These are phyloP conservation scores for Periparus ater DNA, from an alignment of 2,797 vertebrate species.

Conservation along the genomic window DNA sequence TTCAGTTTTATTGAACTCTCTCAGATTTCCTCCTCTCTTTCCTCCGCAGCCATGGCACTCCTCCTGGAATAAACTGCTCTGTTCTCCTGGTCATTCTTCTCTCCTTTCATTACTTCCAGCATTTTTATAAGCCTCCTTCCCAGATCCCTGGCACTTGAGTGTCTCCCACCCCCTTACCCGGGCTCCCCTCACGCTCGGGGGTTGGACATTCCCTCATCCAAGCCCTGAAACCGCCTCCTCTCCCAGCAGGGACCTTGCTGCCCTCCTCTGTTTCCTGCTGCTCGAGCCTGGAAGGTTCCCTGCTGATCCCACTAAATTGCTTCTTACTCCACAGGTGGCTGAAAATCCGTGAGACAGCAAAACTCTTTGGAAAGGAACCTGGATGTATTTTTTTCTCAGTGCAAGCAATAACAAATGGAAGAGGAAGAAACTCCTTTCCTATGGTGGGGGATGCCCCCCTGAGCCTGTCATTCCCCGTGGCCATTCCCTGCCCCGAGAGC, in stretches of 20 bases:
- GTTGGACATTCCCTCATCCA: not conserved
- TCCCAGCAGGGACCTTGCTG: not conserved
- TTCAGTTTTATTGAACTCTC: slow-evolving; percentile 33
- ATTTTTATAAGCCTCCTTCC: slow-evolving; percentile 4
- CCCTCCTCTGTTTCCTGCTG: slow-evolving; percentile 31
- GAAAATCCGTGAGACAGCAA: not conserved
- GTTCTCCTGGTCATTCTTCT: slow-evolving; percentile 26
- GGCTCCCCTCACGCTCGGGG: rapidly evolving
- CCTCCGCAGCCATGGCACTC: not conserved
- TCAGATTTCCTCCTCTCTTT: slow-evolving; percentile 35
- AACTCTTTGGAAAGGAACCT: not conserved
- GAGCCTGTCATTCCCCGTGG: not conserved
- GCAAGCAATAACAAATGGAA: not conserved
- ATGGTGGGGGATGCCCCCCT: rapidly evolving
- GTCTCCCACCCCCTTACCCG: not conserved
- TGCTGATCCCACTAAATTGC: not conserved
- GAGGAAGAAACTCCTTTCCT: not conserved
- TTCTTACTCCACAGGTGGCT: not conserved
- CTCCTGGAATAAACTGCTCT: slow-evolving; percentile 35
- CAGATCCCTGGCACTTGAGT: slow-evolving; percentile 14
- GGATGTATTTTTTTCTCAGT: rapidly evolving
- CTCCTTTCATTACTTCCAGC: slow-evolving; percentile 49
- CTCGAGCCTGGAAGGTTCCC: not conserved
- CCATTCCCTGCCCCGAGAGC: not conserved
- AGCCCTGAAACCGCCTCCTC: not conserved